These are phyloP conservation scores for Camponotus pennsylvanicus DNA, from an alignment of 1,140 invertebrate genomes.

Conservation along the genomic window DNA sequence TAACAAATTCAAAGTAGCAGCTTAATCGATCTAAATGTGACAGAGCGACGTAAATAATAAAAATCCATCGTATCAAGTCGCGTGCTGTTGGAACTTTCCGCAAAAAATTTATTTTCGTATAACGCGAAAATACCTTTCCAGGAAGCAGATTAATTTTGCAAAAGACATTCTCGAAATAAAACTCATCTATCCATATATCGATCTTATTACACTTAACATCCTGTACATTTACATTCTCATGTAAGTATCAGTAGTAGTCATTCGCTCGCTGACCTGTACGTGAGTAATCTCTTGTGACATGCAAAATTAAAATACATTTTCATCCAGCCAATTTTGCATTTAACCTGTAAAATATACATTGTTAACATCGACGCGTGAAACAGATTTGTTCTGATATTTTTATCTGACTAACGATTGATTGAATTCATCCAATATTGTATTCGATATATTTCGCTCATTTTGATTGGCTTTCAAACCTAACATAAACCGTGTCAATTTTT, in stretches of 20 bases:
- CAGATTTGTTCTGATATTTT: conserved; percentile 1
- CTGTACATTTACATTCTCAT: conserved; percentile 35
- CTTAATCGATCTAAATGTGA: not conserved
- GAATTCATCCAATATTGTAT: not conserved
- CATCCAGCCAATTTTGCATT: not conserved
- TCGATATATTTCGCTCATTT: not conserved
- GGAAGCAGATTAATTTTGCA: conserved; percentile 41
- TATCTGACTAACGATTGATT: not conserved
- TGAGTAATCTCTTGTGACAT: conserved; percentile 45
- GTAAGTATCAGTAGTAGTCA: conserved; percentile 9
- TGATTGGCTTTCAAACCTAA: not conserved
- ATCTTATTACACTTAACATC: conserved; percentile 33
- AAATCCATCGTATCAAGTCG: not conserved
- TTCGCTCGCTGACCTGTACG: not conserved
- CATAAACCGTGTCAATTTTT: not conserved
- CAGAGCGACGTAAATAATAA: not conserved
- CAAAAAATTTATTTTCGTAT: conserved; percentile 30
- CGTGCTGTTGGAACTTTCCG: not conserved
- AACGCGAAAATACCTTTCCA: conserved; percentile 5
- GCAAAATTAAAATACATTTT: conserved; percentile 45
- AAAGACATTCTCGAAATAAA: not conserved
- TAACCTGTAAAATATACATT: not conserved
- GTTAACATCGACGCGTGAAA: not conserved
- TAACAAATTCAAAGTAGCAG: not conserved
- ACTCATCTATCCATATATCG: not conserved